Evolutionary conservation across 2,888 invertebrate genomes (phyloP), one percentile per base, ranked within the genome.

Genomic region (Idaea straminata): DNA sequence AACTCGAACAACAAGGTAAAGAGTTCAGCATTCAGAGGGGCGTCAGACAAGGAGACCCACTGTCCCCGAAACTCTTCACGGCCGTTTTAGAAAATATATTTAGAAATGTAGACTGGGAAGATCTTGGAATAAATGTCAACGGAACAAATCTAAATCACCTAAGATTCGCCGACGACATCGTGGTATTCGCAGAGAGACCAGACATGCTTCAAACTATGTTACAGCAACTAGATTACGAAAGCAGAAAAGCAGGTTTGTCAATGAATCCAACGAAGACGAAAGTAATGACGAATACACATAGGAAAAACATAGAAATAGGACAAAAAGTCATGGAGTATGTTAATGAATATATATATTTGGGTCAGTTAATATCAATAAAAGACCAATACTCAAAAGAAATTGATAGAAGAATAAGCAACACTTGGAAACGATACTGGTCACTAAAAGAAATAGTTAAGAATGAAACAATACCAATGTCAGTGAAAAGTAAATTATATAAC

Each of bases 261-360:
- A 35, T 16, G n/a, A 38, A 61, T 36, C 15, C 61, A 7, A 36
- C 15, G n/a, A 36, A 35, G 5, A 61, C 61, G 35, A 61, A 36
- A 4, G n/a, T 61, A 15, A 61, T 7, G n/a, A 61, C 15, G 15
- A 36, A 35, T 36, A 7, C 13, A 35, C 13, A 36, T 35, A 13
- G 25, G 34, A 7, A 25, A 25, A 60, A 60, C 25, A 60, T 25
- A 16, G 25, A 60, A 25, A 15, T 57, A 13, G 35, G 6, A 13
- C 58, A 62, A 70, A n/a, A 71, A 58, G 61, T 69, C 72, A 64
- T 75, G 58, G 6, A 71, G 10, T 69, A 70, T 64, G 65, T 62
- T 1, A 62, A 67, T 4, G 69, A 69, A 64, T 72, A 72, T 25
- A 66, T 69, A 35, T 67, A 72, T 58, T 65, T 76, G 15, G 70